Evolutionary conservation across 2,888 invertebrate species (phyloP).

Genomic region (Nephrotoma flavescens): DNA sequence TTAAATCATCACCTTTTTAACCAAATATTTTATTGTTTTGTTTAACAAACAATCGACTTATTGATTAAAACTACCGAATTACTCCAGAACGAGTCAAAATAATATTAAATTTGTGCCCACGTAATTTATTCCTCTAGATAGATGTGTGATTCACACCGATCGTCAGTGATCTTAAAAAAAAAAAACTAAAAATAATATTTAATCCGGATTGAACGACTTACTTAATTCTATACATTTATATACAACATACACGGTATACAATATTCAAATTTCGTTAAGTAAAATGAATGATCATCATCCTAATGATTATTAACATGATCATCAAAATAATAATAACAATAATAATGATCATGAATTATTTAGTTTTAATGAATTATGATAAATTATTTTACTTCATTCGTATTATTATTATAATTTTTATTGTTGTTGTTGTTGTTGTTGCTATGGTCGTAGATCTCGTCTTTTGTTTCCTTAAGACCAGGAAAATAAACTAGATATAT

Average conservation of each 20-base stretch:
- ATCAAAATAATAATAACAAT: background rate
- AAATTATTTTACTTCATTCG: background rate
- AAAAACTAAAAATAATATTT: background rate
- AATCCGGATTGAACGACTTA: background rate
- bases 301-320: background rate
- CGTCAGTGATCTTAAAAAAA: background rate
- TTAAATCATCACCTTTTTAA: background rate
- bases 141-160: background rate
- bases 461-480: background rate
- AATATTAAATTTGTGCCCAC: background rate
- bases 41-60: background rate
- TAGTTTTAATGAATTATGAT: background rate
- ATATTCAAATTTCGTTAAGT: background rate
- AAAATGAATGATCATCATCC: background rate
- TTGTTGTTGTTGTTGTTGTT: background rate
- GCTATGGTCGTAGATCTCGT: background rate
- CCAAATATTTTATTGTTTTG: background rate
- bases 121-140: background rate
- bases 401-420: background rate
- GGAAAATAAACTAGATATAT: background rate
- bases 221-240: background rate
- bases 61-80: background rate
- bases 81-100: background rate
- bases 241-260: background rate
- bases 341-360: background rate